phyloP scores from a whole-genome alignment of 1,140 invertebrate genomes.

The Leptopilina clavipes region DNA sequence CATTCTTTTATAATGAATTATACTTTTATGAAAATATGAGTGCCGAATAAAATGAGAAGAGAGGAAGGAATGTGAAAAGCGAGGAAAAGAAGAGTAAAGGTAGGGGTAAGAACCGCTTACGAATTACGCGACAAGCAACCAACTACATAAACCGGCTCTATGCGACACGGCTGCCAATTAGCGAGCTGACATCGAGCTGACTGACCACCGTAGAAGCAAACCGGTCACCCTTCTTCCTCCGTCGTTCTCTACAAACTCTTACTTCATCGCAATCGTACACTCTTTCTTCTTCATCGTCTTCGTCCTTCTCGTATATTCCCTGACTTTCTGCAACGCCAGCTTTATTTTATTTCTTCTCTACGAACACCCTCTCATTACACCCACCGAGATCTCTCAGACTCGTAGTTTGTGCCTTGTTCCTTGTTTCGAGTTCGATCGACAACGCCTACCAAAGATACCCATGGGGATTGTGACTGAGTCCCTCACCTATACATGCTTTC shows the following conservation, averaged over 20 bases:
- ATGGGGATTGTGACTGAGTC: background rate
- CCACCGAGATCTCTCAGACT: constrained; percentile 19
- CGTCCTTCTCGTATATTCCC: constrained; percentile 34
- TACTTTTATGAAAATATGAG: background rate
- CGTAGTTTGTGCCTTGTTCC: constrained; percentile 17
- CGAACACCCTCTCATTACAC: constrained; percentile 28
- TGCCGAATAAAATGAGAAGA: background rate
- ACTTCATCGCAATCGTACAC: constrained; percentile 25
- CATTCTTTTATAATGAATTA: too few relatives aligned
- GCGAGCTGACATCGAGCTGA: constrained; percentile 71
- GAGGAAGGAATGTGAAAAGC: constrained; percentile 19
- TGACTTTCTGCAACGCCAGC: constrained; percentile 36
- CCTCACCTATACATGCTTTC: background rate
- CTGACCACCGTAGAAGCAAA: constrained; percentile 66
- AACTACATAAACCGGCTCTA: constrained; percentile 68
- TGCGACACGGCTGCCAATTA: constrained; percentile 74
- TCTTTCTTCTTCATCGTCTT: constrained; percentile 35
- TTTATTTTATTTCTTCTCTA: constrained; percentile 27
- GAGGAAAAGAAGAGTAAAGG: constrained; percentile 42
- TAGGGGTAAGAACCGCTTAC: constrained; percentile 68
- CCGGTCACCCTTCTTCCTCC: constrained; percentile 47
- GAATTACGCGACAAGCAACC: constrained; percentile 70
- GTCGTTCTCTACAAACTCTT: background rate
- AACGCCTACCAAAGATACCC: constrained; percentile 19
- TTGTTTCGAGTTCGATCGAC: constrained; percentile 24